Percentiles rank a stretch among this genome's conserved stretches.
These are phyloP conservation scores for Nephila pilipes DNA, from an alignment of 1,140 invertebrate species.

Conservation along the genomic window DNA sequence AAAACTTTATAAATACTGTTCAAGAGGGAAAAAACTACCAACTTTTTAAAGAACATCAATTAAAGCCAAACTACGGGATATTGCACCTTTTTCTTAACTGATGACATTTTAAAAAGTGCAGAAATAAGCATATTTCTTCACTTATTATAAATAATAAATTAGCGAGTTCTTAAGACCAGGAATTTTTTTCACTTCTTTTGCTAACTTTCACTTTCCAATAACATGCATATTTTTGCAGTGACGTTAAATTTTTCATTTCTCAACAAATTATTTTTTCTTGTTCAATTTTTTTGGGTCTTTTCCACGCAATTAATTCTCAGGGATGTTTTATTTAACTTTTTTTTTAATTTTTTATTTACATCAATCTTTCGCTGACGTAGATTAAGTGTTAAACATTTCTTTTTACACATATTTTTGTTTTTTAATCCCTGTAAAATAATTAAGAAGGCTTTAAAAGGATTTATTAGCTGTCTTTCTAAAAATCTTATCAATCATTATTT, in stretches of 20 bases:
- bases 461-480: slow-evolving; percentile 15
- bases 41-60: not conserved
- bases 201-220: not conserved
- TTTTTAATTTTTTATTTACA: not conserved
- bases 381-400: slow-evolving; percentile 33
- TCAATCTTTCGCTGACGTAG: slow-evolving; percentile 34
- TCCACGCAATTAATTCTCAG: not conserved
- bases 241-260: not conserved
- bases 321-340: too few relatives aligned
- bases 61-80: not conserved
- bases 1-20: not conserved
- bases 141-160: slow-evolving; percentile 27
- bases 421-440: slow-evolving; percentile 42
- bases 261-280: not conserved
- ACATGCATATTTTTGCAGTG: not conserved
- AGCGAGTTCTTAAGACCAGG: not conserved
- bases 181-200: not conserved
- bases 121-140: slow-evolving; percentile 5
- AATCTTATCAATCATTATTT: slow-evolving; percentile 35
- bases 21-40: not conserved
- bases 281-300: not conserved
- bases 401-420: not conserved
- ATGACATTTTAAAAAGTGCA: not conserved
- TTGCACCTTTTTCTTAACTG: not conserved
- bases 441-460: slow-evolving; percentile 31